These are phyloP conservation scores for Pavo muticus DNA, from an alignment of 2,113 vertebrate species.

Conservation along the genomic window DNA sequence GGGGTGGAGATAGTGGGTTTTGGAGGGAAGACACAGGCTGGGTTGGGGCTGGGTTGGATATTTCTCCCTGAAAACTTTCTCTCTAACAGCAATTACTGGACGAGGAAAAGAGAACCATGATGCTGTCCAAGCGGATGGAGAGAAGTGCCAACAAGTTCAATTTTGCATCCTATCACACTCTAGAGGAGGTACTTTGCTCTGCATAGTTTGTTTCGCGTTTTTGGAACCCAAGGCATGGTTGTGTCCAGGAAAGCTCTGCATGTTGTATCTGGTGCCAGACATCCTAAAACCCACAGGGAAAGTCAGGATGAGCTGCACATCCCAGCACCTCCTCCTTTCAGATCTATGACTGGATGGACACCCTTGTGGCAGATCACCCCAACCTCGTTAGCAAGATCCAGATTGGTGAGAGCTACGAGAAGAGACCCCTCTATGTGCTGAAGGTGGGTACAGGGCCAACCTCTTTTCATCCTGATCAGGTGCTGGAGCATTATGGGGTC, in stretches of 20 bases:
- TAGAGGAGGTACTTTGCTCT: conserved; percentile 80
- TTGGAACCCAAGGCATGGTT: accelerated
- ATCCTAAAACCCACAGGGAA: background rate
- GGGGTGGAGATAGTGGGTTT: background rate
- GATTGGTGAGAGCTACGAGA: conserved; percentile 89
- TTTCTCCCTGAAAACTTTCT: background rate
- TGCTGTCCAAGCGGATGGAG: conserved; percentile 36
- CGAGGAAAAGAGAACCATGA: conserved; percentile 83
- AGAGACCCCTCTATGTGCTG: conserved; percentile 85
- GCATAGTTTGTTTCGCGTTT: accelerated
- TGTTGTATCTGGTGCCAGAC: background rate
- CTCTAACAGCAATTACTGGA: conserved; percentile 81
- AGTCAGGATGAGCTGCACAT: background rate
- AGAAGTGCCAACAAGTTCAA: conserved; percentile 80
- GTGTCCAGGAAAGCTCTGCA: background rate
- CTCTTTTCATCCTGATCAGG: background rate
- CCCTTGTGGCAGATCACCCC: conserved; percentile 85
- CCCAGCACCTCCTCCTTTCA: conserved; percentile 59
- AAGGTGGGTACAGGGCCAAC: conserved; percentile 79
- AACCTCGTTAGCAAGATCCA: conserved; percentile 85
- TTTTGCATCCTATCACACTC: conserved; percentile 85
- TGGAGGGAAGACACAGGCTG: background rate
- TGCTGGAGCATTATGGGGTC: background rate
- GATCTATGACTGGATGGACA: conserved; percentile 91
- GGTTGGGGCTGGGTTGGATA: background rate